These are phyloP conservation scores for Sinonovacula constricta DNA, from an alignment of 1,140 invertebrate genomes.

Conservation along the genomic window DNA sequence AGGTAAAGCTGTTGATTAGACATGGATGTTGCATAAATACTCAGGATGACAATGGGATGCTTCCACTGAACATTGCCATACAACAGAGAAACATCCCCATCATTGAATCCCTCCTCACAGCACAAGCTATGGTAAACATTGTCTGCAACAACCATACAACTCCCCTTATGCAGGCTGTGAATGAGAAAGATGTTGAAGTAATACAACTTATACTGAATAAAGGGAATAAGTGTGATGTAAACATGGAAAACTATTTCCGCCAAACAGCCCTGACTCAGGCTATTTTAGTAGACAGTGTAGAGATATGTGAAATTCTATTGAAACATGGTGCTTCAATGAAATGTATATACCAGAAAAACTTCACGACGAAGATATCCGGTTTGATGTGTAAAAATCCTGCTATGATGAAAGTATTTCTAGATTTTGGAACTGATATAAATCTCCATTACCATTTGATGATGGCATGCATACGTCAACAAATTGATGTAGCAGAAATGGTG, in stretches of 20 bases:
- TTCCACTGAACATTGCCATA: neutral
- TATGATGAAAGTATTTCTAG: conserved; percentile 4
- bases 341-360: neutral
- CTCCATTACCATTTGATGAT: conserved; percentile 18
- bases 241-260: conserved; percentile 8
- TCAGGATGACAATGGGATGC: neutral
- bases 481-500: conserved; percentile 13
- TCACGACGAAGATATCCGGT: neutral
- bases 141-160: neutral
- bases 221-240: neutral
- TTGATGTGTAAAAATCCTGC: neutral
- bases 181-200: neutral
- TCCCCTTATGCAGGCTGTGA: neutral
- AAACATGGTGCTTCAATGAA: conserved; percentile 1
- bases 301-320: conserved; percentile 7
- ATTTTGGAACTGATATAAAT: neutral
- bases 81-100: neutral
- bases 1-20: conserved; percentile 4
- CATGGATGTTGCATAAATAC: neutral
- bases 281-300: conserved; percentile 2
- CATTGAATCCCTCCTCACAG: neutral
- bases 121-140: neutral
- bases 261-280: conserved; percentile 23
- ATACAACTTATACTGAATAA: neutral
- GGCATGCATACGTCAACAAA: conserved; percentile 11